Base-by-base conservation (phyloP, 2,113 vertebrate genomes). In the Takifugu bimaculatus region DNA sequence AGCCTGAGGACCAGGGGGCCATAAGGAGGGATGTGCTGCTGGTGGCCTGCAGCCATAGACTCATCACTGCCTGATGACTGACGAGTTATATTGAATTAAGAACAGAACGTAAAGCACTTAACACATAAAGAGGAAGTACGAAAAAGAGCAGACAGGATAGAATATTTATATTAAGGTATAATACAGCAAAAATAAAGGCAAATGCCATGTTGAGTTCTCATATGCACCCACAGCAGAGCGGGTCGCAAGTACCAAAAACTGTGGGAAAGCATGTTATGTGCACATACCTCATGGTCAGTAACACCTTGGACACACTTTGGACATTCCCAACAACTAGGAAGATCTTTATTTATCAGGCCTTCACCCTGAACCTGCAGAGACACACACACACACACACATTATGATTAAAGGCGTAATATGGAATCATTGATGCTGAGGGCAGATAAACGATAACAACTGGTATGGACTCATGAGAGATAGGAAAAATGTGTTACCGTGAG, bases 321-420 rank as follows among this genome's bases (percentile, higher is more conserved):
- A 82, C 96, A 98, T 71, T 97, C 95, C 96, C 96, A 98, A 85
- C 95, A 98, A 82, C 97, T 98, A 4, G 96, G 96, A 67, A 98
- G 90, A 79, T 98, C 96, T 54, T 96, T 95, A 0, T 96, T 97
- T 53, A 97, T 90, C 66, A 97, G 80, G 4, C 96, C 96, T 68
- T 97, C 94, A 50, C 95, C 95, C 28, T 93, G 90, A 79, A 96
- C 91, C 96, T 98, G 75, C 0, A 75, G 47, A 28, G 10, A 3
- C 1, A 74, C 9, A 62, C 11, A 12, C 6, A 70, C 6, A 70
- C 12, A 68, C 4, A 55, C 12, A 20, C 9, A 4, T 11, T 25
- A 9, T 12, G 26, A 48, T 10, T 1, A 48, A 39, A 10, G 35
- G 11, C 11, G 35, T 39, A 1, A 39, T 11, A 6, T 49, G 20